Percentiles rank a stretch among this genome's conserved stretches.
Conservation (phyloP, 2,797 vertebrate genomes). For the Typhlichthys subterraneus region DNA sequence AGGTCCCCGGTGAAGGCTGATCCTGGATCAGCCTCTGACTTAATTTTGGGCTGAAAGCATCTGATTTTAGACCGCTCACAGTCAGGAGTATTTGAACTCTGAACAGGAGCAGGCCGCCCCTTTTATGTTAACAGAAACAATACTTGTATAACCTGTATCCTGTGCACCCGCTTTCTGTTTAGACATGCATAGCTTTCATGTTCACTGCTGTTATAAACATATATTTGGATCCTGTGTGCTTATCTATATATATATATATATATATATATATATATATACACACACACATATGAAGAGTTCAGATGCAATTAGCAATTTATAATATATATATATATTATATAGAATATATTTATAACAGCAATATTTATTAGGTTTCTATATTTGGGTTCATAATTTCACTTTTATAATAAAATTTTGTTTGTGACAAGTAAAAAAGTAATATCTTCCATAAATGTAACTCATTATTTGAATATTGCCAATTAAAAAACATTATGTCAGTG, state of each 20-base stretch:
- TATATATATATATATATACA: not conserved
- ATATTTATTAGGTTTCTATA: no score
- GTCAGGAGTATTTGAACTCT: slow-evolving; percentile 52
- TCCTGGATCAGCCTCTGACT: slow-evolving; percentile 14
- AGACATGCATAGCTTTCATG: slow-evolving; percentile 28
- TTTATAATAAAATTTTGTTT: no score
- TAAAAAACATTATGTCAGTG: no score
- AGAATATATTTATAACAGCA: no score
- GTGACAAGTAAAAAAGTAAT: no score
- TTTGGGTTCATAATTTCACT: no score
- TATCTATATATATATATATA: no score
- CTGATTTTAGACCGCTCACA: slow-evolving; percentile 52
- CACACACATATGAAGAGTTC: no score
- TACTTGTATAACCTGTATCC: slow-evolving; percentile 34
- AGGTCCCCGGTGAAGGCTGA: slow-evolving; percentile 29
- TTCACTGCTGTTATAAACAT: slow-evolving; percentile 33
- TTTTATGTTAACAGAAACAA: slow-evolving; percentile 51
- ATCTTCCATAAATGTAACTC: no score
- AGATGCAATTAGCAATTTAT: no score
- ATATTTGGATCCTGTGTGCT: slow-evolving; percentile 46
- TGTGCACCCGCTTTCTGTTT: slow-evolving; percentile 59
- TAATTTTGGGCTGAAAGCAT: slow-evolving; percentile 33
- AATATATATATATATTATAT: no score
- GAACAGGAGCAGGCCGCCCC: not conserved
- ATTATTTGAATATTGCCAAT: no score